Evolutionary conservation across 1,140 invertebrate species (phyloP), one percentile per base, ranked within the genome.

Genomic region (Potamilus streckersoni): DNA sequence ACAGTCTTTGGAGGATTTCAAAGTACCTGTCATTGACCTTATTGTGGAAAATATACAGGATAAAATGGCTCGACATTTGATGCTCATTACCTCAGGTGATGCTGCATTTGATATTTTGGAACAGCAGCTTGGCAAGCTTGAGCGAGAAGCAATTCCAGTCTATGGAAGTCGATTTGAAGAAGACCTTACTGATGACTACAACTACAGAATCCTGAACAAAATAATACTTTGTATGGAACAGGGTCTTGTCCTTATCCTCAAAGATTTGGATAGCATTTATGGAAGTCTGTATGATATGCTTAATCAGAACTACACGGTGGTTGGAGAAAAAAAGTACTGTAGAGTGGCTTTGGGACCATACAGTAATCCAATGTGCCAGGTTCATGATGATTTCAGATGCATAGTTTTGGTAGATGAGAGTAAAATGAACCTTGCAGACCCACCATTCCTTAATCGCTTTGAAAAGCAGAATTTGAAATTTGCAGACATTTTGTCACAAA

Each of bases 191-290:
- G 83, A 85, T 67, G 83, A 85, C 27, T 85, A 85, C 68, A 80
- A 79, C 49, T 85, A 83, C 69, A 66, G 85, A 16, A 84, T 83
- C 57, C 77, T 86, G 1, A 85, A 82, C 61, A 71, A 74, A 56
- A 85, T 86, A 17, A 86, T 85, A n/a, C 69, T 85, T 2, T 85
- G 85, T 57, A 86, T 86, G 85, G 84, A 86, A 74, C 80, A 82
- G 73, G 84, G 84, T 5, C 71, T 81, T 63, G 79, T 83, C 55
- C 59, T 86, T 13, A 80, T 86, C 11, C 63, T 86, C 31, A 81
- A 84, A 71, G 84, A 84, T 66, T 62, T 84, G 17, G 84, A 86
- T 58, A 82, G 72, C 58, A 84, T 86, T 27, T 87, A 87, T 73
- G 85, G 84, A 31, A 86, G 84, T 74, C 58, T 86, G 0, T 86